These are phyloP conservation scores for Stenodera caucasica DNA, from an alignment of 2,888 invertebrate species.

Conservation along the genomic window DNA sequence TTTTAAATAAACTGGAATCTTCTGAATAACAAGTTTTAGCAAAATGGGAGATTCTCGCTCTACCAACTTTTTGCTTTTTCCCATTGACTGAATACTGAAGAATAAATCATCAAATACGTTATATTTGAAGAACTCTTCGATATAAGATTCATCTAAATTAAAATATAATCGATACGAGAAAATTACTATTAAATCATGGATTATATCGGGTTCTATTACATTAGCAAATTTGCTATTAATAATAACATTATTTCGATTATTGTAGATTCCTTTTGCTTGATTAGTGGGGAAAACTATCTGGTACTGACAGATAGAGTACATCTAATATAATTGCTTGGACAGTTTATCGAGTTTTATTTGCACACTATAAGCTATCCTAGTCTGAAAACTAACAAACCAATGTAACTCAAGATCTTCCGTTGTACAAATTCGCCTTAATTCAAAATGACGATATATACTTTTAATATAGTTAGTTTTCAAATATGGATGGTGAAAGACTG, in stretches of 20 bases:
- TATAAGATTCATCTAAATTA: too few species aligned
- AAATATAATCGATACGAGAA: neutral
- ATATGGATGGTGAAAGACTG: too few species aligned
- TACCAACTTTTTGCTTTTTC: neutral
- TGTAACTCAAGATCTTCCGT: too few species aligned
- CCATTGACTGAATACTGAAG: neutral
- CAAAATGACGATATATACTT: too few species aligned
- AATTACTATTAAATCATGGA: neutral
- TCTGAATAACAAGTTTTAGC: neutral
- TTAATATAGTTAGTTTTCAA: too few species aligned
- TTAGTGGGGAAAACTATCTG: slow-evolving; percentile 16
- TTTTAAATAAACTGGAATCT: neutral
- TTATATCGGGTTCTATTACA: neutral
- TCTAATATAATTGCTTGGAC: slow-evolving; percentile 15
- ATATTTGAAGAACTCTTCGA: neutral
- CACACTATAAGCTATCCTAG: slow-evolving; percentile 22
- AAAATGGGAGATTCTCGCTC: neutral
- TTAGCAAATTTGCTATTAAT: neutral
- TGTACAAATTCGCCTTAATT: too few species aligned
- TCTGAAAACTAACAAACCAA: slow-evolving; percentile 25
- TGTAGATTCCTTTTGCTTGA: neutral
- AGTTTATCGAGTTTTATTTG: slow-evolving; percentile 23
- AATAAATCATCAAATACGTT: neutral
- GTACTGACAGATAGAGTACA: slow-evolving; percentile 7
- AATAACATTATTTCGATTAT: neutral